A percentile compares a stretch with the other conserved stretches of the same genome.
These are phyloP conservation scores for Coleophora flavipennella DNA, from an alignment of 2,888 invertebrate genomes.

Conservation along the genomic window DNA sequence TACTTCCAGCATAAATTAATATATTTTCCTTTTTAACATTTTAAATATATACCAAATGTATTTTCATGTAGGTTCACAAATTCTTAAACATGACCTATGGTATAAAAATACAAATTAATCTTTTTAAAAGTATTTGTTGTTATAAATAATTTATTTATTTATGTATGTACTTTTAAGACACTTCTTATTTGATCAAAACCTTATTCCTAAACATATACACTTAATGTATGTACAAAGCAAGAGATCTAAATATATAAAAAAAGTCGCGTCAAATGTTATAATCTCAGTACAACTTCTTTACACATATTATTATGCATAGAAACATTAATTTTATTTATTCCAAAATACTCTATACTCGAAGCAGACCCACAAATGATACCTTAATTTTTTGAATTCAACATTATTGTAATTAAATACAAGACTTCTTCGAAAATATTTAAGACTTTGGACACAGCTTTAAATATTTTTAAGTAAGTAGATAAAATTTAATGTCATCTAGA, in stretches of 20 bases:
- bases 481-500: too few relatives aligned
- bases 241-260: too few relatives aligned
- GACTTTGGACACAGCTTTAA: too few relatives aligned
- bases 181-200: slow-evolving; percentile 24
- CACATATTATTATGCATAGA: background rate
- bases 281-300: too few relatives aligned
- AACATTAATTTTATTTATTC: background rate
- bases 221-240: too few relatives aligned
- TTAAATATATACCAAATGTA: slow-evolving; percentile 7
- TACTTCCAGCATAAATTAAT: slow-evolving; percentile 2
- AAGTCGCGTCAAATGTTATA: too few relatives aligned
- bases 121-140: slow-evolving; percentile 22
- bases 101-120: slow-evolving; percentile 51
- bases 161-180: slow-evolving; percentile 43
- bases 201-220: slow-evolving; percentile 6
- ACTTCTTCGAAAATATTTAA: too few relatives aligned
- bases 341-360: background rate
- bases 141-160: slow-evolving; percentile 1
- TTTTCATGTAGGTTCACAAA: slow-evolving; percentile 10
- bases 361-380: too few relatives aligned
- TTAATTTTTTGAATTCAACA: too few relatives aligned
- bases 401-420: too few relatives aligned
- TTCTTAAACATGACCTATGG: slow-evolving; percentile 28
- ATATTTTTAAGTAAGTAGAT: too few relatives aligned
- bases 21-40: slow-evolving; percentile 5